phyloP scores from a whole-genome alignment of 92 coral and sea anemone species.

The Zoanthus sociatus region DNA sequence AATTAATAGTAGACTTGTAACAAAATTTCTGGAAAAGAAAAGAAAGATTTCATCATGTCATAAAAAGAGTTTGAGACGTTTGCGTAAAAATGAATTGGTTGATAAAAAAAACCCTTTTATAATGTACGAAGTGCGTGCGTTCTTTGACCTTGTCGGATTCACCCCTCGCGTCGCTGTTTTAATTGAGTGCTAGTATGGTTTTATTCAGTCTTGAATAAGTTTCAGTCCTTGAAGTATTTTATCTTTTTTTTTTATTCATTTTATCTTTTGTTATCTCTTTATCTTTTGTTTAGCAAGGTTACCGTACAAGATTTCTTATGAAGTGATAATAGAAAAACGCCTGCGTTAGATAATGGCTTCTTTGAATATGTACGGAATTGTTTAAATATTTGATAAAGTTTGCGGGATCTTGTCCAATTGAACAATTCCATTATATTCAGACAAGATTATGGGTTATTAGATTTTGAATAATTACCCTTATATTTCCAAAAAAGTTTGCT shows the following conservation, averaged over 20 bases:
- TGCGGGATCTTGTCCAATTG: neutral
- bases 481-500: neutral
- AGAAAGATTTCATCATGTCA: too few species aligned
- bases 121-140: too few species aligned
- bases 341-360: neutral
- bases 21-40: too few species aligned
- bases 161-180: too few species aligned
- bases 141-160: too few species aligned
- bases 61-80: too few species aligned
- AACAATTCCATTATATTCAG: neutral
- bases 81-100: too few species aligned
- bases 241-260: neutral
- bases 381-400: conserved; percentile 34
- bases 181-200: too few species aligned
- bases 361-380: neutral
- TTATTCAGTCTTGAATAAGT: too few species aligned
- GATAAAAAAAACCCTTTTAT: too few species aligned
- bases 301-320: neutral
- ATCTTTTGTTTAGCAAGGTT: neutral
- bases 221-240: neutral
- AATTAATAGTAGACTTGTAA: too few species aligned
- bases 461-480: conserved; percentile 1
- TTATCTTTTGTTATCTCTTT: neutral
- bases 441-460: neutral
- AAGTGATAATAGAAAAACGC: neutral